These are phyloP conservation scores for Neoscelio sp. DNA, from an alignment of 2,888 invertebrate species.

Conservation along the genomic window DNA sequence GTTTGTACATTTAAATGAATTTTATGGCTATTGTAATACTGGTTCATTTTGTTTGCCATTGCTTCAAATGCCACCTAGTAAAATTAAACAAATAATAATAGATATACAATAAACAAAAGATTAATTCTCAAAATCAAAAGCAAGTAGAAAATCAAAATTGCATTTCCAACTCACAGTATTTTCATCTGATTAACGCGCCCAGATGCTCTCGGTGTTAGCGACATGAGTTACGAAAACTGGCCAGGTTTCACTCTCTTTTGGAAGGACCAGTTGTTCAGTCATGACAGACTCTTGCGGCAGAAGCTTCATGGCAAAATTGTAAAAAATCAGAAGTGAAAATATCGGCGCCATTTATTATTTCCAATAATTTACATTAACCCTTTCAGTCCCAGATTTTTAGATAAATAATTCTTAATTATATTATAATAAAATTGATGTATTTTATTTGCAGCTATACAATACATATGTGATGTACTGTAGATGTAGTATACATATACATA, in stretches of 20 bases:
- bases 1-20: conserved; percentile 46
- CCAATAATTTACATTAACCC: too few species aligned
- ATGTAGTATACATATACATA: too few species aligned
- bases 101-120: too few species aligned
- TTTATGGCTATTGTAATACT: conserved; percentile 77
- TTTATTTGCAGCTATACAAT: too few species aligned
- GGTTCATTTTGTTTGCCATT: conserved; percentile 81
- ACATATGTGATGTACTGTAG: too few species aligned
- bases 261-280: conserved; percentile 72
- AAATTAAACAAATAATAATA: too few species aligned
- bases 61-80: conserved; percentile 81
- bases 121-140: too few species aligned
- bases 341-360: too few species aligned
- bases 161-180: conserved; percentile 86
- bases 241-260: conserved; percentile 84
- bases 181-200: conserved; percentile 87
- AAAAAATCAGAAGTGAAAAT: background rate
- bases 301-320: background rate
- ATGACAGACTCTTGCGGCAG: conserved; percentile 70
- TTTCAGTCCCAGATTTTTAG: too few species aligned
- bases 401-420: too few species aligned
- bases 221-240: conserved; percentile 87
- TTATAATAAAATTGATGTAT: too few species aligned
- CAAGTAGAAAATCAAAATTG: too few species aligned
- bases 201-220: conserved; percentile 86